Percentiles rank a stretch among this genome's conserved stretches.
Conservation (phyloP, 2,113 vertebrate species). For the Lagenorhynchus albirostris region DNA sequence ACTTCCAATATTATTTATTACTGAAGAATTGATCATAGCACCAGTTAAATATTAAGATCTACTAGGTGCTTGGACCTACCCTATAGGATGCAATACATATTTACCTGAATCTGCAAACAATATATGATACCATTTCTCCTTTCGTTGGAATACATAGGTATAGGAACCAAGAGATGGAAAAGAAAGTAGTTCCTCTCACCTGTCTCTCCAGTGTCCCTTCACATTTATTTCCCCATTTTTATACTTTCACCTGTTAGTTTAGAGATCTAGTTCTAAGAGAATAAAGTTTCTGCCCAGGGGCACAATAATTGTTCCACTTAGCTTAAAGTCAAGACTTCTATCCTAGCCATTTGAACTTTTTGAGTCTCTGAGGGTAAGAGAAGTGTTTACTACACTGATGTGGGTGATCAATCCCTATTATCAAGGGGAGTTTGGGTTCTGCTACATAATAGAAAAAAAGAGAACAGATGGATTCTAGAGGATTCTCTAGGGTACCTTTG, state of each 20-base stretch:
- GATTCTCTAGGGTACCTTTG: not conserved
- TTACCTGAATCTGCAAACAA: not conserved
- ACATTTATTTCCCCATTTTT: not conserved
- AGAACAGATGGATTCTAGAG: not conserved
- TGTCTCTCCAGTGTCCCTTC: not conserved
- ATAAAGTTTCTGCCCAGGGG: not conserved
- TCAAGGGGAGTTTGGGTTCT: not conserved
- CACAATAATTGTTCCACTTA: not conserved
- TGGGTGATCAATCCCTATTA: not conserved
- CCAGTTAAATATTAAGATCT: not conserved
- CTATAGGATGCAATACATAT: not conserved
- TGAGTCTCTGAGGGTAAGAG: not conserved
- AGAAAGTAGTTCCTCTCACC: not conserved
- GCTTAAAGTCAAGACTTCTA: not conserved
- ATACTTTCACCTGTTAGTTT: not conserved
- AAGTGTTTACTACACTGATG: not conserved
- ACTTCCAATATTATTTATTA: not conserved
- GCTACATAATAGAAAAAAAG: not conserved
- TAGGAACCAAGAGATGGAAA: not conserved
- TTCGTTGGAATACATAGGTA: not conserved
- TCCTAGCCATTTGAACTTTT: not conserved
- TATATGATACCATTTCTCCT: not conserved
- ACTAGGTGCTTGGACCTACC: not conserved
- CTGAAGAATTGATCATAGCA: not conserved
- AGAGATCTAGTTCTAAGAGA: not conserved